Base-by-base conservation (phyloP, 2,113 vertebrate species). In the Eulemur rufifrons region DNA sequence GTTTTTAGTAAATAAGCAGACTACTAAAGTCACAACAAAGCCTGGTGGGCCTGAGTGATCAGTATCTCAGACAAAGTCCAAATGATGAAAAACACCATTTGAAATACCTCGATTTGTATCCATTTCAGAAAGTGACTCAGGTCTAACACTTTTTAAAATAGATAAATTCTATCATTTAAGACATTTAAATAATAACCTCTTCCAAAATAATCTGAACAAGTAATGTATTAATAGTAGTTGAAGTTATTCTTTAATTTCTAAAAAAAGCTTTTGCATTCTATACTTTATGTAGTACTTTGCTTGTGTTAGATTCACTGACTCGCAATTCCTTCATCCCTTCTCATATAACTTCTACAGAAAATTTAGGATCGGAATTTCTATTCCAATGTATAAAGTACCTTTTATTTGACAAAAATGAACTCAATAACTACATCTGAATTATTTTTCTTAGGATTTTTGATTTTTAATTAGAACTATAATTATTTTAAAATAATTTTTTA, bases 211-310 rank as follows among this genome's bases (percentile, higher is more conserved):
- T 27, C 71, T 71, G 13, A 25, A 97, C 11, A 89, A 81, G 73
- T 78, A 86, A 77, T 39, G 29, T 63, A 47, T 56, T 21, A 56
- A 56, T 56, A 21, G 59, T 25, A 95, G 63, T 32, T 47, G 52
- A 94, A 93, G 61, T 64, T 93, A 81, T 56, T 93, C 14, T 87
- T 85, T 88, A 85, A 89, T 84, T 96, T n/a, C 39, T 80, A 56
- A 91, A 85, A 85, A 85, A 78, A 32, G 23, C 5, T 27, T 71
- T 50, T 59, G 54, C 9, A 4, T 23, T 87, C 20, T 66, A 63
- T 14, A 54, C 15, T 87, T 81, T 96, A 64, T 34, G 17, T 25
- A 81, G 50, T 76, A 63, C 3, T 77, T 81, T 92, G 78, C 34
- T 32, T 91, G 13, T 25, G 18, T 71, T 63, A 73, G 56, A 94